A percentile compares a stretch with the other conserved stretches of the same genome.
Conservation (phyloP, 2,888 invertebrate species). For the Thecocarcelia acutangulata region DNA sequence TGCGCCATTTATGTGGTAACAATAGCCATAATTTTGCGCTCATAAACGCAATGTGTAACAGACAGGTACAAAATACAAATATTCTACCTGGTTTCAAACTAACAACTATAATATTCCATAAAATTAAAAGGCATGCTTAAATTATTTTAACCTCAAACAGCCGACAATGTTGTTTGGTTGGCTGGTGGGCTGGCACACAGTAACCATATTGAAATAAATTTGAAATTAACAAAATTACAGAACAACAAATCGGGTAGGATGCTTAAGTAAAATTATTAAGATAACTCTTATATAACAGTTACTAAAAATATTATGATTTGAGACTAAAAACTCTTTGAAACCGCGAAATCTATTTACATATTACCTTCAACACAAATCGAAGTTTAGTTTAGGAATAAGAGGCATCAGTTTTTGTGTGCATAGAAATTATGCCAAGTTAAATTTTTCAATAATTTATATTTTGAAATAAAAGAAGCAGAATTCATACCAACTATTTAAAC, state of each 20-base stretch:
- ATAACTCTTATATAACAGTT: too few relatives aligned
- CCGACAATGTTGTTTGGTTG: constrained; percentile 31
- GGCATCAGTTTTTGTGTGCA: too few relatives aligned
- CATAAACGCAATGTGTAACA: constrained; percentile 49
- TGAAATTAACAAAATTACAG: not conserved
- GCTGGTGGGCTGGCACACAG: not conserved
- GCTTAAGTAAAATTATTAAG: not conserved
- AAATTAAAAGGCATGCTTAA: constrained; percentile 47
- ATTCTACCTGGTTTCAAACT: constrained; percentile 57
- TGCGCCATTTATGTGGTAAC: constrained; percentile 31
- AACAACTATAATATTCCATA: constrained; percentile 39
- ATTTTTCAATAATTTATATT: too few relatives aligned
- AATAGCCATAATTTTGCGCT: constrained; percentile 46
- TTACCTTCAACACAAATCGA: too few relatives aligned
- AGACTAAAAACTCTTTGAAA: too few relatives aligned
- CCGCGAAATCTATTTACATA: too few relatives aligned
- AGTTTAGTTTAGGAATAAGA: too few relatives aligned
- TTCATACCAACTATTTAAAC: too few relatives aligned
- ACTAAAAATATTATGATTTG: too few relatives aligned
- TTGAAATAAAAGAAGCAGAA: too few relatives aligned
- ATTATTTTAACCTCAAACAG: constrained; percentile 61
- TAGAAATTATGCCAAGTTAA: too few relatives aligned
- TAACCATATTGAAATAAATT: not conserved
- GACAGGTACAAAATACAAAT: constrained; percentile 60
- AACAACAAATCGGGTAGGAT: not conserved